Evolutionary conservation across 2,797 vertebrate genomes (phyloP).

Genomic region (Threskiornis aethiopicus): DNA sequence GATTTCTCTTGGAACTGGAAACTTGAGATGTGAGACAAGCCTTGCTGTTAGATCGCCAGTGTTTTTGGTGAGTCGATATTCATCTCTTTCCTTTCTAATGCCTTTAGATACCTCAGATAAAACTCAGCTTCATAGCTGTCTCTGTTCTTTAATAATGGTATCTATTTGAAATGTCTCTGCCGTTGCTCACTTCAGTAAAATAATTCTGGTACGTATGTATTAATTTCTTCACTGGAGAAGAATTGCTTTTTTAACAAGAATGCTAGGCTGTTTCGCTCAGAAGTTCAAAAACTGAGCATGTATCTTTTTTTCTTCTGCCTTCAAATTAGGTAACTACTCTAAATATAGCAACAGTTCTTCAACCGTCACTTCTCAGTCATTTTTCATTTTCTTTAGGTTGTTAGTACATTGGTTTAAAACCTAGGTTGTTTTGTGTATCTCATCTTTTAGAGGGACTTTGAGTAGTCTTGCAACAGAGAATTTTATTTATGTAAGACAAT

Average conservation of each 20-base stretch:
- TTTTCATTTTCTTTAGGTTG: not conserved
- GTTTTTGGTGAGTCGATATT: constrained; percentile 62
- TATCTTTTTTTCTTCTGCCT: not conserved
- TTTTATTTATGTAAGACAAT: not conserved
- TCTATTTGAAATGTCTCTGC: not conserved
- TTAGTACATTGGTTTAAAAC: not conserved
- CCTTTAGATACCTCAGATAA: constrained; percentile 1
- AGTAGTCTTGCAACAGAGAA: not conserved
- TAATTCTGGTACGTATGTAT: not conserved
- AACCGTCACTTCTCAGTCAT: not conserved
- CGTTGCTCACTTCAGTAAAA: not conserved
- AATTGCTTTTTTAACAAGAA: not conserved
- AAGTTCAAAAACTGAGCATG: not conserved
- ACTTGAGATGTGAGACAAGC: constrained; percentile 26
- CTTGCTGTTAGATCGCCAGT: constrained; percentile 1
- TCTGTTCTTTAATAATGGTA: not conserved
- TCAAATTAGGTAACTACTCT: not conserved
- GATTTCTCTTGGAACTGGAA: constrained; percentile 42
- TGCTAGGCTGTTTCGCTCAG: not conserved
- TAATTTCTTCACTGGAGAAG: not conserved
- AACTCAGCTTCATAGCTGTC: not conserved
- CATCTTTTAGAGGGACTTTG: not conserved
- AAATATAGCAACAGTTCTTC: not conserved
- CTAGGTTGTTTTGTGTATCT: not conserved
- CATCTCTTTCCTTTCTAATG: constrained; percentile 13